phyloP scores from a whole-genome alignment of 2,888 invertebrate species.

The Creontiades dilutus region DNA sequence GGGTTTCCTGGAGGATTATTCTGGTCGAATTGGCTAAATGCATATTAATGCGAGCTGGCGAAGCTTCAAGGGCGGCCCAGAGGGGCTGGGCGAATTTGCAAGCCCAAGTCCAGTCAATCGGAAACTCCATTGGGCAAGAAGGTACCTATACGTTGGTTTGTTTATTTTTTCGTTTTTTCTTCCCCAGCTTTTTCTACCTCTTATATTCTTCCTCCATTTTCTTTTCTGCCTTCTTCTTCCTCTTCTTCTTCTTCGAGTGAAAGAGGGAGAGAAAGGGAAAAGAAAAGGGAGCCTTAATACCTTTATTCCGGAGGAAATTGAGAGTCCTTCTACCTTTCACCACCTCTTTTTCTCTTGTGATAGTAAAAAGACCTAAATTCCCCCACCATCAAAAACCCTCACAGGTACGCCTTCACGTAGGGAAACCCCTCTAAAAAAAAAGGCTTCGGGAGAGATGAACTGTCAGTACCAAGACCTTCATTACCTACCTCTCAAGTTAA shows the following conservation, averaged over 20 bases:
- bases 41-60: slow-evolving; percentile 72
- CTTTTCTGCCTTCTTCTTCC: neutral
- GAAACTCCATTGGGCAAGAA: neutral
- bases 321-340: slow-evolving; percentile 27
- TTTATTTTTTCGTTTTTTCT: slow-evolving; percentile 42
- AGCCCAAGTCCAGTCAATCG: slow-evolving; percentile 61
- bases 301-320: slow-evolving; percentile 63
- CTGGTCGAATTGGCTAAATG: slow-evolving; percentile 73
- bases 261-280: too few relatives aligned
- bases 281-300: neutral
- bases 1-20: slow-evolving; percentile 69
- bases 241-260: neutral
- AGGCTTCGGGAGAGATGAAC: slow-evolving; percentile 22
- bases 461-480: slow-evolving; percentile 47
- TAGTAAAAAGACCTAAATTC: neutral
- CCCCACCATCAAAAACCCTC: neutral
- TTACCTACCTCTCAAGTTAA: slow-evolving; percentile 22
- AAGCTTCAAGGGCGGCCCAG: neutral
- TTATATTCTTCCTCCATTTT: too few relatives aligned
- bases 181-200: neutral
- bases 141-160: slow-evolving; percentile 40
- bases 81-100: neutral
- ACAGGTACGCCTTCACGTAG: neutral
- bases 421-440: neutral
- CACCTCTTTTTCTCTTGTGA: neutral